phyloP scores from a whole-genome alignment of 2,888 invertebrate species.

The Noctua janthe region DNA sequence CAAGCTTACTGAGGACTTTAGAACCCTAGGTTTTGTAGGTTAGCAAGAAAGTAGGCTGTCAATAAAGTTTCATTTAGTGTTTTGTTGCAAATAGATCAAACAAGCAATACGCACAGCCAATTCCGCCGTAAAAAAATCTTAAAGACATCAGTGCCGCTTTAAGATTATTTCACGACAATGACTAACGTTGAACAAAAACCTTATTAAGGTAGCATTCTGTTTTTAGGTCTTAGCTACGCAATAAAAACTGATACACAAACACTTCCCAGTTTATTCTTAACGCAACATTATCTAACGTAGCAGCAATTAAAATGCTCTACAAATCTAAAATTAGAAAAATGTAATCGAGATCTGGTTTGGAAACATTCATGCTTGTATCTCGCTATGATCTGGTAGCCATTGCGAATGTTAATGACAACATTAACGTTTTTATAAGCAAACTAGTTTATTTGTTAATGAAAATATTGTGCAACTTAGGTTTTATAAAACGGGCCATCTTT shows the following conservation, averaged over 20 bases:
- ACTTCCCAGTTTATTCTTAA: slow-evolving; percentile 22
- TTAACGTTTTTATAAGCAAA: slow-evolving; percentile 35
- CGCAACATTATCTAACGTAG: neutral
- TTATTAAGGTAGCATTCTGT: neutral
- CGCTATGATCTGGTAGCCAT: slow-evolving; percentile 13
- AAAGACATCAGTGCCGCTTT: neutral
- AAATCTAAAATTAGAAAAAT: slow-evolving; percentile 33
- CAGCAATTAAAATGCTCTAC: slow-evolving; percentile 26
- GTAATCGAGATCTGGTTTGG: slow-evolving; percentile 24
- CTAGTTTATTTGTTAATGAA: slow-evolving; percentile 34
- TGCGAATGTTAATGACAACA: slow-evolving; percentile 31
- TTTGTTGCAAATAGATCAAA: neutral
- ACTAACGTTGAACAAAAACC: neutral
- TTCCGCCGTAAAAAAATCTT: neutral
- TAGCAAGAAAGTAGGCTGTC: neutral
- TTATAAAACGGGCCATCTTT: neutral
- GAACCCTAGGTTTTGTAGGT: neutral
- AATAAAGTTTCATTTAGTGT: neutral
- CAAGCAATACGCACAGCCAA: neutral
- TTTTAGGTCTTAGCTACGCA: no score
- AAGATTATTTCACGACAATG: neutral
- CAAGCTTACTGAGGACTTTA: neutral
- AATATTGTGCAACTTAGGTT: neutral
- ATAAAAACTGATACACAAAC: neutral
- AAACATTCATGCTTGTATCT: slow-evolving; percentile 6